Evolutionary conservation across 2,888 invertebrate species (phyloP).

Genomic region (Watsonalla cultraria): DNA sequence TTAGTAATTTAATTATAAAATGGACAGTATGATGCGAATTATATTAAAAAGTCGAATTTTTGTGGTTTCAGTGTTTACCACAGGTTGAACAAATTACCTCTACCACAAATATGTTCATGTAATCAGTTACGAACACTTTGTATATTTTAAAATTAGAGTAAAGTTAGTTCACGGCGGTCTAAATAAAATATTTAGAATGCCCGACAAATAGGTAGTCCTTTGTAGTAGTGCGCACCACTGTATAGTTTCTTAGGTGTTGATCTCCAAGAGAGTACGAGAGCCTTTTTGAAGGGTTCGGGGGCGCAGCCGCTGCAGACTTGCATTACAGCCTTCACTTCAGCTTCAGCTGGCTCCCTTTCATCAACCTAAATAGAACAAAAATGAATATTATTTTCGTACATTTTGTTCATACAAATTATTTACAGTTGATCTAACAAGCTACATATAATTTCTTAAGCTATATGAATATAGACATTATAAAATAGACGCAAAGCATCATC

Average conservation of each 20-base stretch:
- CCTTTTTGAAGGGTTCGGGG: constrained; percentile 88
- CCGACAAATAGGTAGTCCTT: constrained; percentile 82
- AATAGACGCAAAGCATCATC: background rate
- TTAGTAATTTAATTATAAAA: no score
- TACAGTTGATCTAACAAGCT: no score
- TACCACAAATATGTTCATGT: no score
- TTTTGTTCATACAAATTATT: no score
- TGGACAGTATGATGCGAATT: no score
- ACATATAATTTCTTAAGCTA: no score
- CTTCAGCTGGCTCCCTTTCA: constrained; percentile 89
- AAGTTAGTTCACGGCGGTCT: background rate
- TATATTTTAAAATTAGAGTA: background rate
- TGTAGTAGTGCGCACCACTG: constrained; percentile 84
- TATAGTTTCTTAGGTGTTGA: constrained; percentile 83
- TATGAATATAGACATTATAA: background rate
- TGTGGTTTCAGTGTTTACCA: no score
- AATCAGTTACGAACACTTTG: no score
- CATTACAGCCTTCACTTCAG: constrained; percentile 89
- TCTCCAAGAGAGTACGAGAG: constrained; percentile 88
- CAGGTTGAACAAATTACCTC: no score
- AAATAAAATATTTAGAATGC: constrained; percentile 65
- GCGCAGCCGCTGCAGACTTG: constrained; percentile 86
- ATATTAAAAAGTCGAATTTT: no score
- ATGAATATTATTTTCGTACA: no score
- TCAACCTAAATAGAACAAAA: constrained; percentile 75